Evolutionary conservation across 2,797 vertebrate species (phyloP), one percentile per base, ranked within the genome.

Genomic region (Mallotus villosus): DNA sequence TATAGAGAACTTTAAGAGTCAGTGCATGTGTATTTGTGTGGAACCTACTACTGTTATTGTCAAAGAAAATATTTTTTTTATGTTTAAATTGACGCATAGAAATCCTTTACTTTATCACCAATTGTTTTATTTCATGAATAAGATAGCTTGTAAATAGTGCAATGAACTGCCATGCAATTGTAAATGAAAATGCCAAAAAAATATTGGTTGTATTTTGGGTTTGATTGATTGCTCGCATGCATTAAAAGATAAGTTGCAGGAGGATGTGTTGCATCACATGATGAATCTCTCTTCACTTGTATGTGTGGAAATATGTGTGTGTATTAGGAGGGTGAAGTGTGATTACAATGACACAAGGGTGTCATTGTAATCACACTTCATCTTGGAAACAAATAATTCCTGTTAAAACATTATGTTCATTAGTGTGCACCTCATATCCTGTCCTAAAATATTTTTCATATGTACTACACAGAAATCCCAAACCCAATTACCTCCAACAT

Each of bases 131-230:
- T 90, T 90, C 14, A 46, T 0, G 85, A 37, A 37, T 37, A 37
- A 89, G 81, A 67, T 75, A 64, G 76, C 84, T 86, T 91, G 81
- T 90, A 88, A 76, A 88, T 89, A 86, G 68, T 85, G 76, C 74
- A 87, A 85, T 86, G 78, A 82, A 61, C 71, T 79, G 81, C 78
- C 32, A 66, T 81, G 73, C 66, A 83, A 81, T 80, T 88, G 83
- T 87, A 87, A 85, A 85, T 84, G 81, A 64, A 49, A 81, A 73
- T 81, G 68, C 74, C 27, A 73, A 72, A 72, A 75, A 67, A 27
- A 67, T 55, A 79, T 34, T 70, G 75, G n/a, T n/a, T 67, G 82
- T 79, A 34, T 55, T 74, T 53, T 4, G 11, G 12, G 12, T 24
- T 27, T 21, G 16, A 61, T 60, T 25, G 34, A 16, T 70, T n/a